Conservation (phyloP, 1,140 invertebrate genomes). For the Pogonognathellus flavescens region DNA sequence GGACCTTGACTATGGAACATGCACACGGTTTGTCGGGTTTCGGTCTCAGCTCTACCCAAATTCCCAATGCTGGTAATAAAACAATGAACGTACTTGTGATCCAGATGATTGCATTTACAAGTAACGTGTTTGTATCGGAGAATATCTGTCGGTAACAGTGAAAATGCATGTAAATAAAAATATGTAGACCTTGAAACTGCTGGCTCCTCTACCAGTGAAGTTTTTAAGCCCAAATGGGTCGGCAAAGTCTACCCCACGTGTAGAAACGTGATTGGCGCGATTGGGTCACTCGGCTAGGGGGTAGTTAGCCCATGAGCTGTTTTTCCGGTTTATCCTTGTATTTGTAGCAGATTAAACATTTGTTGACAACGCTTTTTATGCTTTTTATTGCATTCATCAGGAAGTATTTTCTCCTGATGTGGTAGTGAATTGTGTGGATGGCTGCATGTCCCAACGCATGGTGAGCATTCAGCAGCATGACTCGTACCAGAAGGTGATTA, state of each 20-base stretch:
- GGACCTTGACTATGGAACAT: constrained; percentile 69
- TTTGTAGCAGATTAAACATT: constrained; percentile 42
- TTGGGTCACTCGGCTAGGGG: not conserved
- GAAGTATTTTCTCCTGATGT: constrained; percentile 40
- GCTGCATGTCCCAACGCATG: constrained; percentile 64
- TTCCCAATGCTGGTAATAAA: constrained; percentile 58
- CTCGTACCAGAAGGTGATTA: constrained; percentile 66
- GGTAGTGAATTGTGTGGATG: not conserved
- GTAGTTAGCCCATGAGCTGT: not conserved
- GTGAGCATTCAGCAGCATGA: constrained; percentile 68
- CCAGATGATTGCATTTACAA: constrained; percentile 61
- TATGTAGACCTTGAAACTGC: constrained; percentile 60
- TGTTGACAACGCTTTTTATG: constrained; percentile 37
- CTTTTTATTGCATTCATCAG: not conserved
- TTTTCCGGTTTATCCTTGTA: not conserved
- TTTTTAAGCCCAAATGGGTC: constrained; percentile 69
- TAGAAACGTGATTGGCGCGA: constrained; percentile 68
- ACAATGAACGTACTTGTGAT: constrained; percentile 58
- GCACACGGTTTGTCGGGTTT: constrained; percentile 58
- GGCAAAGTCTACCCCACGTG: constrained; percentile 69
- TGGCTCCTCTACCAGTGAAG: constrained; percentile 55
- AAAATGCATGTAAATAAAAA: constrained; percentile 57
- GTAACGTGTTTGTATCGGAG: too few species aligned
- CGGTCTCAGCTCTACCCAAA: constrained; percentile 61
- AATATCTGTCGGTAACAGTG: too few species aligned